Conservation (phyloP, 2,797 vertebrate genomes). For the Channallabes apus region DNA sequence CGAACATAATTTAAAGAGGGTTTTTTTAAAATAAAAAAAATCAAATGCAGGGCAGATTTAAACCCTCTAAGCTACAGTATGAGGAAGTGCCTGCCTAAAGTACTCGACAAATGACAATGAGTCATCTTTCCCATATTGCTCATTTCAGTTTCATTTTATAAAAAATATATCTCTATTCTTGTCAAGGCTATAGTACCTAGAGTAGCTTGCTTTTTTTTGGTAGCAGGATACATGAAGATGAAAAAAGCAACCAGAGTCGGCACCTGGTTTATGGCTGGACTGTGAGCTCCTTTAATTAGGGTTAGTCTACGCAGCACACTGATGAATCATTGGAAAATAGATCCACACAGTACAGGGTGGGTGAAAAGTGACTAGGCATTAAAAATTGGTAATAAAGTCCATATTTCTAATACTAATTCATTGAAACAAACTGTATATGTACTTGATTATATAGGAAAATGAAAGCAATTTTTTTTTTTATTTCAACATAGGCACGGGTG, state of each 20-base stretch:
- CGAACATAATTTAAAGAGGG: no score
- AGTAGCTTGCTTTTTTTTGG: background rate
- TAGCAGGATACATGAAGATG: background rate
- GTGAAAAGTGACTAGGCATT: no score
- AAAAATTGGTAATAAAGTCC: no score
- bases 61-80: background rate
- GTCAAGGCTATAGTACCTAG: background rate
- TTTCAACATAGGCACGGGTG: no score
- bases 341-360: no score
- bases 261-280: background rate
- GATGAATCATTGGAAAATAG: background rate
- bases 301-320: background rate
- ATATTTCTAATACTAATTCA: no score
- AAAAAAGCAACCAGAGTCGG: background rate
- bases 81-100: background rate
- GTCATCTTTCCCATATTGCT: background rate
- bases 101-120: slow-evolving; percentile 2
- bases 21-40: no score
- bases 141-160: background rate
- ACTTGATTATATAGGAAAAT: no score
- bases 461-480: no score
- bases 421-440: no score
- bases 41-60: background rate
- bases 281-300: background rate
- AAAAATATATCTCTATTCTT: background rate